Conservation (phyloP, 1,140 invertebrate genomes). For the Macrostomum lignano region DNA sequence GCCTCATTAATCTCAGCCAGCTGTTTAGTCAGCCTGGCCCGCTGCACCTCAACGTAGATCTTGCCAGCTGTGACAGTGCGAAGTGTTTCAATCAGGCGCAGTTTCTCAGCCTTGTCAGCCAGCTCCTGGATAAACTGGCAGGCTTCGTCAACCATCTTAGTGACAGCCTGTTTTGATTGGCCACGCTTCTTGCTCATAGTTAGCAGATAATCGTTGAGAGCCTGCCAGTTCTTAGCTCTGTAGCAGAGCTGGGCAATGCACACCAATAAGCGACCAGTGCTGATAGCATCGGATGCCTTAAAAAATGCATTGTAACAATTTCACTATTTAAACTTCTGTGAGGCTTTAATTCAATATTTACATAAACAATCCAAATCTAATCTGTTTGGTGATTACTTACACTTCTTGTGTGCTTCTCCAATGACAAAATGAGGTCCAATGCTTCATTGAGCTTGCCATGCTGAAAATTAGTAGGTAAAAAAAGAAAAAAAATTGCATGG, state of each 20-base stretch:
- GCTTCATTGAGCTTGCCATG: too few species aligned
- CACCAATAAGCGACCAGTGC: constrained; percentile 66
- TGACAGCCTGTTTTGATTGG: constrained; percentile 71
- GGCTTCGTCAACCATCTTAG: constrained; percentile 90
- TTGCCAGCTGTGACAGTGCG: constrained; percentile 84
- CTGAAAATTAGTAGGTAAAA: too few species aligned
- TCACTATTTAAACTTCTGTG: too few species aligned
- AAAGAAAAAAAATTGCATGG: too few species aligned
- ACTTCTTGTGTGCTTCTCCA: too few species aligned
- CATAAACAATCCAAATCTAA: too few species aligned
- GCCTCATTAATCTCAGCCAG: constrained; percentile 70
- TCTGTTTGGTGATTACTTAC: too few species aligned
- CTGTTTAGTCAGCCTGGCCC: constrained; percentile 71
- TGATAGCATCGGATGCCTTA: constrained; percentile 66
- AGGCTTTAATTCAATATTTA: too few species aligned
- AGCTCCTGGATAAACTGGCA: constrained; percentile 73
- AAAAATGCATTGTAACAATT: too few species aligned
- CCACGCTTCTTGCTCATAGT: constrained; percentile 66
- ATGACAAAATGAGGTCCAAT: too few species aligned
- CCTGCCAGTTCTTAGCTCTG: constrained; percentile 64
- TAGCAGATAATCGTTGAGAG: constrained; percentile 72
- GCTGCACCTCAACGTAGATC: constrained; percentile 95
- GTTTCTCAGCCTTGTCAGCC: constrained; percentile 43
- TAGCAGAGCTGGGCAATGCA: constrained; percentile 74
- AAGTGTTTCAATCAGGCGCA: constrained; percentile 79